Percentiles rank a stretch among this genome's conserved stretches.
These are phyloP conservation scores for Danaus melanippus DNA, from an alignment of 1,140 invertebrate species.

Conservation along the genomic window DNA sequence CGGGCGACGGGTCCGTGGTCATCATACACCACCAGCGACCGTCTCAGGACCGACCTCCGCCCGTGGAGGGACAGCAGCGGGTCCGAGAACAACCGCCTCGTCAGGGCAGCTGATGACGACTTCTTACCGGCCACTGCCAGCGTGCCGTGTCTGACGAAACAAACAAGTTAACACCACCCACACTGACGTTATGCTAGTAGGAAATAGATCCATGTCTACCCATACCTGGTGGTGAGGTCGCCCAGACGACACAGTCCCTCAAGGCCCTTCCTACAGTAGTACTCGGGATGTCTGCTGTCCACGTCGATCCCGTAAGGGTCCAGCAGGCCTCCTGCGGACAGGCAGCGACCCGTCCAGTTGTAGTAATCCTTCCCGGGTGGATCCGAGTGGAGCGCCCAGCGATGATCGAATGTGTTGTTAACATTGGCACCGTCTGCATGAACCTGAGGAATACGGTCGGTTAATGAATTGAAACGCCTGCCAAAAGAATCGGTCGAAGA, in stretches of 20 bases:
- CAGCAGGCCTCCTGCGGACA: constrained; percentile 84
- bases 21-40: constrained; percentile 91
- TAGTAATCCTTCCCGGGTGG: constrained; percentile 84
- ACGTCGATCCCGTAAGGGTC: constrained; percentile 85
- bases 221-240: constrained; percentile 74
- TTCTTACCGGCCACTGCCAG: constrained; percentile 83
- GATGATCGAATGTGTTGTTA: constrained; percentile 85
- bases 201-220: constrained; percentile 28
- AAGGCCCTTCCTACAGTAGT: constrained; percentile 71
- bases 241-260: constrained; percentile 78
- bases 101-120: constrained; percentile 74
- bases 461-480: too few species aligned
- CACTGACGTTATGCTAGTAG: too few species aligned
- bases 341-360: constrained; percentile 89
- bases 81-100: constrained; percentile 86
- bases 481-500: too few species aligned
- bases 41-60: constrained; percentile 81
- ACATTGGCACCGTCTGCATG: constrained; percentile 88
- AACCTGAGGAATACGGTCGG: constrained; percentile 53
- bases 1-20: constrained; percentile 88
- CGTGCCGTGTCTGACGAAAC: constrained; percentile 75
- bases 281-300: constrained; percentile 64
- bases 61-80: constrained; percentile 84
- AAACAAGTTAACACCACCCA: neutral
- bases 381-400: constrained; percentile 77